Evolutionary conservation across 2,888 invertebrate species (phyloP).

Genomic region (Folsomia candida): DNA sequence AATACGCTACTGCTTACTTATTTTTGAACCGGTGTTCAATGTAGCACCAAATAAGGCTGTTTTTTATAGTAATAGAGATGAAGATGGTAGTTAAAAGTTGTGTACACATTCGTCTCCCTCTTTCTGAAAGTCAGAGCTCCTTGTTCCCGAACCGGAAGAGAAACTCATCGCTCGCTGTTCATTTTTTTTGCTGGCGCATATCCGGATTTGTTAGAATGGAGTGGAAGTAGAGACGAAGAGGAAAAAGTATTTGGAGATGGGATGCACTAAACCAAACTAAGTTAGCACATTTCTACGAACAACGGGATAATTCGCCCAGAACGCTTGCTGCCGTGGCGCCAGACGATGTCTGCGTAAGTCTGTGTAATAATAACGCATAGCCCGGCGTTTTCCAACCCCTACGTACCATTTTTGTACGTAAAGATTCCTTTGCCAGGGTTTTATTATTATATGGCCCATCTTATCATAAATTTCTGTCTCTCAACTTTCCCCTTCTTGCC

Average conservation of each 20-base stretch:
- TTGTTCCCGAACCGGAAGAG: not conserved
- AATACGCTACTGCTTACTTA: too few relatives aligned
- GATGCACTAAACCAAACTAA: not conserved
- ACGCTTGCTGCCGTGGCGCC: not conserved
- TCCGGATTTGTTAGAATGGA: not conserved
- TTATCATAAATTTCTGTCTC: constrained; percentile 50
- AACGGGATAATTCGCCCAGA: not conserved
- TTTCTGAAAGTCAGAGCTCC: too few relatives aligned
- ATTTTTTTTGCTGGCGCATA: not conserved
- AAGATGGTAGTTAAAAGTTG: too few relatives aligned
- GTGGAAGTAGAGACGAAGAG: too few relatives aligned
- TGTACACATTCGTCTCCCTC: too few relatives aligned
- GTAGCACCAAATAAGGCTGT: too few relatives aligned
- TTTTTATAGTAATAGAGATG: too few relatives aligned
- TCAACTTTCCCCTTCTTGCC: constrained; percentile 27
- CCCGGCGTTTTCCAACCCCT: not conserved
- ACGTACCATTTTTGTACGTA: not conserved
- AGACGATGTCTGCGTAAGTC: not conserved
- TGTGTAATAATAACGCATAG: not conserved
- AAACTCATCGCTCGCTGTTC: not conserved
- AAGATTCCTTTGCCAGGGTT: constrained; percentile 1
- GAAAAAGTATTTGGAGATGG: not conserved
- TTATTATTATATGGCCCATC: constrained; percentile 30
- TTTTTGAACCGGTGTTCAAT: too few relatives aligned
- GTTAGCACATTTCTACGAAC: not conserved